Conservation (phyloP, 2,113 vertebrate species). For the Nycticryphes semicollaris region DNA sequence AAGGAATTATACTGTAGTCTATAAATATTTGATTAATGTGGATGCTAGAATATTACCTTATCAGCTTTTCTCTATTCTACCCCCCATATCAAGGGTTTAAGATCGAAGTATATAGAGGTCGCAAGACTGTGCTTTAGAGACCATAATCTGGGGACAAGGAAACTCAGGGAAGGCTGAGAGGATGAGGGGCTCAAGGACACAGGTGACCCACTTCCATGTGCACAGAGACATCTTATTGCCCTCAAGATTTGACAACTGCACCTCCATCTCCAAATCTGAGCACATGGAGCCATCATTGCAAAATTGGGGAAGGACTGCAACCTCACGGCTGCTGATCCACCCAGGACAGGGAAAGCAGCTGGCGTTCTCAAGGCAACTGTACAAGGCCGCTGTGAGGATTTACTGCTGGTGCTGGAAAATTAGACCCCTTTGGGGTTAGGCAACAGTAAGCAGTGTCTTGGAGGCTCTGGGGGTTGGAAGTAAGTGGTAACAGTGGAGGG, state of each 20-base stretch:
- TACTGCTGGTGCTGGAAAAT: not conserved
- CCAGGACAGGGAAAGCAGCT: not conserved
- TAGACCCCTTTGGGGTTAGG: not conserved
- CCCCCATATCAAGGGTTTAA: not conserved
- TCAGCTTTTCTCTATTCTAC: not conserved
- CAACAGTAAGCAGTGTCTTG: not conserved
- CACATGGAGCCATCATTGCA: not conserved
- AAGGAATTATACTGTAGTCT: not conserved
- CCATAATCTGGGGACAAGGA: not conserved
- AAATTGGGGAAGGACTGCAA: not conserved
- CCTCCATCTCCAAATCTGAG: not conserved
- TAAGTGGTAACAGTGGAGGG: fast-evolving
- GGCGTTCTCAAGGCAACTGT: not conserved
- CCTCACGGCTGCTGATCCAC: not conserved
- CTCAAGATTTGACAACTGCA: not conserved
- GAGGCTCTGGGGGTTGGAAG: not conserved
- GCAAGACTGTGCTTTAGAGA: not conserved
- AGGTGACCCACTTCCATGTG: not conserved
- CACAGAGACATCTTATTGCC: not conserved
- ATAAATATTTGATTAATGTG: slow-evolving; percentile 10
- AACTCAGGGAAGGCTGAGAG: not conserved
- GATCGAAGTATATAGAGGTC: not conserved
- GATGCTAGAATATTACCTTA: not conserved
- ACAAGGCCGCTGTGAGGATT: not conserved
- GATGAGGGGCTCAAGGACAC: not conserved